These are phyloP conservation scores for Sorex fumeus DNA, from an alignment of 2,113 vertebrate genomes.

Conservation along the genomic window DNA sequence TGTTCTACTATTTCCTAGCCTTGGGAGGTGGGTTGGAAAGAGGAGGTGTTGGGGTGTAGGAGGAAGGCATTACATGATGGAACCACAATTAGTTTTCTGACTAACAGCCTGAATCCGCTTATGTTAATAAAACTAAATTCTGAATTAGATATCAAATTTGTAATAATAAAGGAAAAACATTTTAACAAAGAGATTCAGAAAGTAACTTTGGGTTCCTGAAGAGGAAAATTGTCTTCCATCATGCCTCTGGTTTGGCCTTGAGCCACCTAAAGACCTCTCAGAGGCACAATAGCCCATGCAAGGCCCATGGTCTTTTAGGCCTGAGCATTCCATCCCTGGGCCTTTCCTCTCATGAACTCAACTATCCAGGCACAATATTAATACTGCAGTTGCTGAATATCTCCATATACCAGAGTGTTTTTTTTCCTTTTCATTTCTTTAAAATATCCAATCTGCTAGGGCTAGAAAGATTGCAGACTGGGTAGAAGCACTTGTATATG, in stretches of 20 bases:
- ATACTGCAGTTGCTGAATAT: background rate
- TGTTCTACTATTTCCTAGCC: background rate
- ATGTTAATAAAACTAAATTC: background rate
- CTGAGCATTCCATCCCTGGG: background rate
- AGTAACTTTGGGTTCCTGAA: background rate
- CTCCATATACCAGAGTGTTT: background rate
- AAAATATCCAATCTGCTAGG: background rate
- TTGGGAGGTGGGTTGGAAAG: background rate
- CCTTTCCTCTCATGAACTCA: background rate
- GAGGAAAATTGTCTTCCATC: background rate
- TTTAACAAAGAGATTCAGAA: background rate
- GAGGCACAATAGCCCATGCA: background rate
- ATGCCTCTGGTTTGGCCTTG: background rate
- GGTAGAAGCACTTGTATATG: too few species aligned
- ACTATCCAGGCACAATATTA: background rate
- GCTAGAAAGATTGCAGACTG: too few species aligned
- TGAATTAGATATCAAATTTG: background rate
- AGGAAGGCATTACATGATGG: too few species aligned
- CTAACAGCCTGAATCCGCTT: background rate
- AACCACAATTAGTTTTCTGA: too few species aligned
- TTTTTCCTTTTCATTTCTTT: conserved; percentile 18
- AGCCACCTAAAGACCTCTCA: background rate
- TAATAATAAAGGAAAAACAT: background rate
- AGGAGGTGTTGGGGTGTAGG: too few species aligned
- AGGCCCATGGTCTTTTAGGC: background rate